These are phyloP conservation scores for Macrobrachium nipponense DNA, from an alignment of 1,140 invertebrate genomes.

Conservation along the genomic window DNA sequence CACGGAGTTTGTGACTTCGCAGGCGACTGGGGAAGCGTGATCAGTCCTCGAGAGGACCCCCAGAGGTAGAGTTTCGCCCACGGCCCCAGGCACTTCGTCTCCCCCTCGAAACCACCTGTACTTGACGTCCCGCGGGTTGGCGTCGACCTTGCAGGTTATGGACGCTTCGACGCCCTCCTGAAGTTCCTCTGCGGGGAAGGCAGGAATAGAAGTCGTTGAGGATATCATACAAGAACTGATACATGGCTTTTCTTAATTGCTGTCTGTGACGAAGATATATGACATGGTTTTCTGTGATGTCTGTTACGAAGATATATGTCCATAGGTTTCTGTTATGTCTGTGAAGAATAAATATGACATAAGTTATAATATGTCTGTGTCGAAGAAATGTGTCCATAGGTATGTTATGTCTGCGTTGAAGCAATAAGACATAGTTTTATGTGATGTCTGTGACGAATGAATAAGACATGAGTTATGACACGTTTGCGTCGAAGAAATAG, in stretches of 20 bases:
- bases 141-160: slow-evolving; percentile 86
- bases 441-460: too few species aligned
- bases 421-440: too few species aligned
- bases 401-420: too few species aligned
- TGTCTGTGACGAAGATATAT: too few species aligned
- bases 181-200: slow-evolving; percentile 69
- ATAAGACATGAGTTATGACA: too few species aligned
- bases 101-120: slow-evolving; percentile 70
- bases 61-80: slow-evolving; percentile 32
- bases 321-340: too few species aligned
- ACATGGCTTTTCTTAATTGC: background rate
- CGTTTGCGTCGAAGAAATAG: too few species aligned
- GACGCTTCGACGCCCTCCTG: slow-evolving; percentile 84
- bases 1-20: slow-evolving; percentile 70
- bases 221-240: background rate
- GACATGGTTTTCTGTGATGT: too few species aligned
- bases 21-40: slow-evolving; percentile 68
- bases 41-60: slow-evolving; percentile 55
- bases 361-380: too few species aligned
- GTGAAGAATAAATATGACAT: too few species aligned
- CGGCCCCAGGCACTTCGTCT: slow-evolving; percentile 45
- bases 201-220: background rate
- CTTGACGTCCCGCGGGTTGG: slow-evolving; percentile 84
- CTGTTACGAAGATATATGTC: too few species aligned
- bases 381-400: too few species aligned